Evolutionary conservation across 2,888 invertebrate species (phyloP).

Genomic region (Eutolmus rufibarbis): DNA sequence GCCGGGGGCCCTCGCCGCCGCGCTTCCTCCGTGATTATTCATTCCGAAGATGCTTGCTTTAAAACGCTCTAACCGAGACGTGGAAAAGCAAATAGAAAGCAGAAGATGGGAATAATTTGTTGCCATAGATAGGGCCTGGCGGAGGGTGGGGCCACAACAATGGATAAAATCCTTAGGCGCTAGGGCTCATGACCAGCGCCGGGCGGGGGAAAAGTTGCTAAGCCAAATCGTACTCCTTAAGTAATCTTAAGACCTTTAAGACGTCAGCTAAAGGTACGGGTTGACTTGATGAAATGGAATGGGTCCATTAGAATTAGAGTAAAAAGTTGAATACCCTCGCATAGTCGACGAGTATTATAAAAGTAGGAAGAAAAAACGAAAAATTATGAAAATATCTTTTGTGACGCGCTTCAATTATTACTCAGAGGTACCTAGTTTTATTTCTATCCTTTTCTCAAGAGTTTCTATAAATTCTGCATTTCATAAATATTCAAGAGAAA

Average conservation of each 20-base stretch:
- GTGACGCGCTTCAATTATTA: background rate
- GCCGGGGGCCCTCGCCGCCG: background rate
- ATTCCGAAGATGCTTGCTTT: slow-evolving; percentile 23
- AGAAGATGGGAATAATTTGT: slow-evolving; percentile 7
- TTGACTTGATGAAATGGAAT: background rate
- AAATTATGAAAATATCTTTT: background rate
- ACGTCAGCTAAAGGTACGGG: background rate
- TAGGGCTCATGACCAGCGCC: background rate
- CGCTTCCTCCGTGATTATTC: background rate
- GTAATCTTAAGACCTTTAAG: background rate
- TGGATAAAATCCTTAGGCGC: background rate
- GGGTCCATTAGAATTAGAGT: background rate
- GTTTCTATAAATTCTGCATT: background rate
- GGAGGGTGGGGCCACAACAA: background rate
- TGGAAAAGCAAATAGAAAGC: background rate
- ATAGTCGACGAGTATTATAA: background rate
- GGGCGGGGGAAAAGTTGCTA: background rate
- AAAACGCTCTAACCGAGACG: background rate
- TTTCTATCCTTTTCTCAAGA: background rate
- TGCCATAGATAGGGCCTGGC: background rate
- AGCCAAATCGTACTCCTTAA: background rate
- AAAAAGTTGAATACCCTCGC: background rate
- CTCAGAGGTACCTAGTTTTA: background rate
- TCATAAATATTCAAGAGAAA: background rate
- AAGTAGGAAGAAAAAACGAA: background rate